Conservation (phyloP, 35 echinoderm and acorn worm species). For the Apostichopus californicus region DNA sequence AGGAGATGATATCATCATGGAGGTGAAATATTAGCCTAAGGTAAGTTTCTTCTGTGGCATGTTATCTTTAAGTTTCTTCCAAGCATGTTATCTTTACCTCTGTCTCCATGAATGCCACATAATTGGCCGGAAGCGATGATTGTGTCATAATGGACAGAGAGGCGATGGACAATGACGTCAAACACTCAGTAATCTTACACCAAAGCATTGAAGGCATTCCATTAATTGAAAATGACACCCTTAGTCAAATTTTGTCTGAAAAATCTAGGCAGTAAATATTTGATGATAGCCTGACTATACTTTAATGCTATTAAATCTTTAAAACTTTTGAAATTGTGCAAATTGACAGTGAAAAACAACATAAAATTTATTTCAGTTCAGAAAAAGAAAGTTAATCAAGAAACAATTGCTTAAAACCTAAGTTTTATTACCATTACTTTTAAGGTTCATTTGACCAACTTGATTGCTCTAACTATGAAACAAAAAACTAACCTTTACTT, state of each 20-base stretch:
- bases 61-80: not conserved
- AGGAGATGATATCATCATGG: not conserved
- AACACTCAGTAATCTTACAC: not conserved
- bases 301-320: too few species aligned
- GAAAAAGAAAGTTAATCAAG: too few species aligned
- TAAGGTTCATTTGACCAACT: too few species aligned
- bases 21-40: not conserved
- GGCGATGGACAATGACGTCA: slow-evolving; percentile 10
- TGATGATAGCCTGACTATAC: not conserved
- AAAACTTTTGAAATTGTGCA: too few species aligned
- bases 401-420: too few species aligned
- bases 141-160: not conserved
- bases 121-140: slow-evolving; percentile 10
- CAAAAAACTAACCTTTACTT: too few species aligned
- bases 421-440: too few species aligned
- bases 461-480: too few species aligned
- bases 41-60: not conserved
- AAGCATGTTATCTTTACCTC: not conserved
- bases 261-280: not conserved
- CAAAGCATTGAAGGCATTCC: not conserved
- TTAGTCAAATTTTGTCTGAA: not conserved
- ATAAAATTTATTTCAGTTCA: too few species aligned
- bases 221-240: slow-evolving; percentile 15
- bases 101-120: not conserved
- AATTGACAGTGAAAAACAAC: too few species aligned